Percentiles rank a stretch among this genome's conserved stretches.
Evolutionary conservation across 1,140 invertebrate genomes (phyloP).

Genomic region (Scaptomyza hsui): DNA sequence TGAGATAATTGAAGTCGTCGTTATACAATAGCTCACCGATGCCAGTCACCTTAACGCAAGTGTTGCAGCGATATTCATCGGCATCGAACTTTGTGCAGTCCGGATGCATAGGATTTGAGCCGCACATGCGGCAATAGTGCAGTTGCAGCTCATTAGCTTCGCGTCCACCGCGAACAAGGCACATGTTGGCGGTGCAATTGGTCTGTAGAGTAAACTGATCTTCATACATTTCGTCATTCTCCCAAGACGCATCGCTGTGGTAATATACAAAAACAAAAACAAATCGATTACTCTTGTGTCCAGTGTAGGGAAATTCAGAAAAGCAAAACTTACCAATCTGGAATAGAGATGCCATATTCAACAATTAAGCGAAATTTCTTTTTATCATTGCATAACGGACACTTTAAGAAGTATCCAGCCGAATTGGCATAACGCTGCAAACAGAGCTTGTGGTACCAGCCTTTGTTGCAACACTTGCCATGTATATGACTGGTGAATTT

Average conservation of each 20-base stretch:
- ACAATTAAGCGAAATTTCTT: conserved; percentile 16
- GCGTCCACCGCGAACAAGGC: conserved; percentile 6
- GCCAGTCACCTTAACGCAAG: background rate
- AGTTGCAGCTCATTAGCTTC: background rate
- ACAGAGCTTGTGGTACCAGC: conserved; percentile 58
- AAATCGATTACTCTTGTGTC: background rate
- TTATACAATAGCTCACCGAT: background rate
- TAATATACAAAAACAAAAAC: no score
- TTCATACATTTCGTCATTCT: conserved; percentile 28
- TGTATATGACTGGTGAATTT: conserved; percentile 9
- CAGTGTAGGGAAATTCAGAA: background rate
- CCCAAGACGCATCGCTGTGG: conserved; percentile 56
- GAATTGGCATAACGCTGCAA: conserved; percentile 56
- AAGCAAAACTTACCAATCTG: conserved; percentile 39
- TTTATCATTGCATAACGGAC: conserved; percentile 57
- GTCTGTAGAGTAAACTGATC: conserved; percentile 21
- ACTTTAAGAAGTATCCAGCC: conserved; percentile 66
- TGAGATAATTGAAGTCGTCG: background rate
- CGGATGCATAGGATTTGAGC: conserved; percentile 49
- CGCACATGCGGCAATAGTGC: conserved; percentile 38
- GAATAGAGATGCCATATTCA: conserved; percentile 47
- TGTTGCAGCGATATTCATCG: conserved; percentile 26
- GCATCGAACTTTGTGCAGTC: background rate
- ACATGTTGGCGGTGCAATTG: background rate
- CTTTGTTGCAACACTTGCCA: conserved; percentile 51